phyloP scores from a whole-genome alignment of 1,140 invertebrate genomes.

The Anastrepha ludens region DNA sequence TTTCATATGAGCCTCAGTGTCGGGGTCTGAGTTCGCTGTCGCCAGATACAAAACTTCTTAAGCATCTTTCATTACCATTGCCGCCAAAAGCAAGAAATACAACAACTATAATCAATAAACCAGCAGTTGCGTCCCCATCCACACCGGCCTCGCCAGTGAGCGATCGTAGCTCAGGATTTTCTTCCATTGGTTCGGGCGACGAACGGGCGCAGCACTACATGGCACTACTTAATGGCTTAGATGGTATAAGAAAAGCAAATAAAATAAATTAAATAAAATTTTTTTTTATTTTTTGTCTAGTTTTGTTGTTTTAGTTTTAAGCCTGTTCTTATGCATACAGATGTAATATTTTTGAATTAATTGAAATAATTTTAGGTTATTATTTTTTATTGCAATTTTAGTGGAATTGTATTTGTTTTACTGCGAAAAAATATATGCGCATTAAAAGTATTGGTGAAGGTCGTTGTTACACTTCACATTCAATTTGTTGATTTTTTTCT shows the following conservation, averaged over 20 bases:
- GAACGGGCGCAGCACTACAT: background rate
- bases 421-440: too few relatives aligned
- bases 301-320: background rate
- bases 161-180: constrained; percentile 29
- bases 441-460: too few relatives aligned
- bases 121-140: constrained; percentile 65
- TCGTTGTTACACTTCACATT: too few relatives aligned
- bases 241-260: background rate
- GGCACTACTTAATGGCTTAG: background rate
- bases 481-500: too few relatives aligned
- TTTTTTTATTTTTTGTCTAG: background rate
- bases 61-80: background rate
- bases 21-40: background rate
- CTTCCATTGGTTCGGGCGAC: constrained; percentile 11
- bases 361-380: background rate
- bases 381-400: too few relatives aligned
- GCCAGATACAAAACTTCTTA: background rate
- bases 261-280: background rate
- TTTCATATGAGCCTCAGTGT: background rate
- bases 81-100: background rate
- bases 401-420: too few relatives aligned
- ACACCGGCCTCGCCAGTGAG: constrained; percentile 59
- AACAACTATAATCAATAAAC: background rate
- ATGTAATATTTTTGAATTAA: background rate
- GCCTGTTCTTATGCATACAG: background rate